phyloP scores from a whole-genome alignment of 2,888 invertebrate species.

The Cephus spinipes region DNA sequence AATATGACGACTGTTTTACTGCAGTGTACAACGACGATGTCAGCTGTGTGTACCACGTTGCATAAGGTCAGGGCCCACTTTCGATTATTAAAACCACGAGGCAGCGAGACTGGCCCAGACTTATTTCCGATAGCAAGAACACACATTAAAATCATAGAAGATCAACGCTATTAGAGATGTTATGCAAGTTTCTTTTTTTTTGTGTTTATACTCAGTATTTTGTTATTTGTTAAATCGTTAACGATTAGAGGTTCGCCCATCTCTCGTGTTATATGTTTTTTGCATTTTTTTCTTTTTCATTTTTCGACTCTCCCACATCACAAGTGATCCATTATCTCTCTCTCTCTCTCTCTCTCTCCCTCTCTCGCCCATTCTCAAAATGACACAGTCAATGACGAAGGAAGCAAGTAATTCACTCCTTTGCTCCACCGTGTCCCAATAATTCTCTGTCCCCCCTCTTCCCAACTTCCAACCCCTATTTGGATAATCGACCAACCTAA shows the following conservation, averaged over 20 bases:
- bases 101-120: slow-evolving; percentile 25
- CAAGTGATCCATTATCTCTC: slow-evolving; percentile 23
- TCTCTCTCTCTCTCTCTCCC: slow-evolving; percentile 25
- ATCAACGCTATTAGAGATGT: slow-evolving; percentile 43
- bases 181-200: slow-evolving; percentile 24
- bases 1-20: no score
- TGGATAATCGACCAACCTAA: no score
- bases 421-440: no score
- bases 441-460: no score
- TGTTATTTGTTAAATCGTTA: slow-evolving; percentile 26
- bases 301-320: slow-evolving; percentile 9
- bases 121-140: slow-evolving; percentile 55
- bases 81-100: slow-evolving; percentile 25
- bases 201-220: slow-evolving; percentile 16
- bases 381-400: no score
- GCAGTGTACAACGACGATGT: background rate
- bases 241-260: slow-evolving; percentile 11
- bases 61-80: slow-evolving; percentile 15
- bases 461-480: no score
- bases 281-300: slow-evolving; percentile 14
- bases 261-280: slow-evolving; percentile 8
- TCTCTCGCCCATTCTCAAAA: slow-evolving; percentile 1
- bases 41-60: slow-evolving; percentile 19
- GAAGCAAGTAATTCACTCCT: no score
- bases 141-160: slow-evolving; percentile 52